Base-by-base conservation (phyloP, 2,113 vertebrate genomes). In the Anoura caudifer region DNA sequence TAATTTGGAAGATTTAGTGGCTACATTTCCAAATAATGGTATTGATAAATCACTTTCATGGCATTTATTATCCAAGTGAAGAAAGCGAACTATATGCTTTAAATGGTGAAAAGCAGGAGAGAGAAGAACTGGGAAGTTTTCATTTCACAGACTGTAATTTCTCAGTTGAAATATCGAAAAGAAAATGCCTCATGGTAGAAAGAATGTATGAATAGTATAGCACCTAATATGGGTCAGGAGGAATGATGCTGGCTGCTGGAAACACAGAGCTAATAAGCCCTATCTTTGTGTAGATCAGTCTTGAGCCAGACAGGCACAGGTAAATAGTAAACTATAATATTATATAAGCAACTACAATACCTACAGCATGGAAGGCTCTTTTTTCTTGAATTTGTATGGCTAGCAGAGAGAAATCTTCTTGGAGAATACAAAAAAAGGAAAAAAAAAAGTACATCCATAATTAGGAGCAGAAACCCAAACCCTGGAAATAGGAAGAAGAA, bases 121-220 rank as follows among this genome's bases (percentile, higher is more conserved):
- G 47, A 84, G 14, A 61, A 81, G 87, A 79, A 77, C 43, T 38
- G 41, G 41, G 14, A 6, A 61, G 31, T 31, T 93, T 91, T 80
- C 56, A 95, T 77, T 79, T 95, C 87, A 52, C 47, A 87, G 52
- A 31, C 52, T 43, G 2, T 50, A 83, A 77, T 97, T 93, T 95
- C 65, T 77, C 72, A 38, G 72, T 90, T 93, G 36, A 33, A 76
- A 77, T 77, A 75, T 50, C 83, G 50, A 72, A 96, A 73, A 69
- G 50, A 76, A 88, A 92, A 67, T 36, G 33, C 4, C 3, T 87
- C 10, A 5, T 26, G 4, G 52, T 77, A 76, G 76, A 70, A 95
- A 88, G 63, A 28, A 75, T 41, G 31, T 65, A 65, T 59, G 22
- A 80, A 33, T 9, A 52, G 59, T 31, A 67, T 16, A 56, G 22